A percentile compares a stretch with the other conserved stretches of the same genome.
Evolutionary conservation across 2,797 vertebrate species (phyloP).

Genomic region (Semotilus atromaculatus): DNA sequence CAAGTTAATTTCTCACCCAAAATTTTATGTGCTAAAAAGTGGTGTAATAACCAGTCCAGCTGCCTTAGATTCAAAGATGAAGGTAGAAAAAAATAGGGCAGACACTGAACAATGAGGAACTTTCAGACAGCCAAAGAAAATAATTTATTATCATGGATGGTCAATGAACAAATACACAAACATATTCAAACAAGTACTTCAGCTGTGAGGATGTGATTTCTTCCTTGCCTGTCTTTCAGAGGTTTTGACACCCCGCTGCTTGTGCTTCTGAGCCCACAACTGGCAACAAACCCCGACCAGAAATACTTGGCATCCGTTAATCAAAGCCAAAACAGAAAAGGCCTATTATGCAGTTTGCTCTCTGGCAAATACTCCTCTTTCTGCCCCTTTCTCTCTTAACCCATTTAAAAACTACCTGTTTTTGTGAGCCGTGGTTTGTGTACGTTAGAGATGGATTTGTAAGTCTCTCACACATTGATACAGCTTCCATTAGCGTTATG

Average conservation of each 20-base stretch:
- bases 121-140: background rate
- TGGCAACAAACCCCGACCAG: slow-evolving; percentile 66
- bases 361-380: slow-evolving; percentile 64
- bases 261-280: slow-evolving; percentile 66
- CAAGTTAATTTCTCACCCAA: background rate
- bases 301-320: slow-evolving; percentile 74
- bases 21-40: background rate
- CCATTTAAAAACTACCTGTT: slow-evolving; percentile 56
- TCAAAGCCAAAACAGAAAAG: slow-evolving; percentile 72
- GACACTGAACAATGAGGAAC: background rate
- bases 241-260: slow-evolving; percentile 54
- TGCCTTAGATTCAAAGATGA: background rate
- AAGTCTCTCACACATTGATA: slow-evolving; percentile 5
- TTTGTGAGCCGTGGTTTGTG: slow-evolving; percentile 52
- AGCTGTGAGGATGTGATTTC: slow-evolving; percentile 62
- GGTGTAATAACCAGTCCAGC: background rate
- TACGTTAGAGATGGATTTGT: slow-evolving; percentile 58
- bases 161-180: slow-evolving; percentile 29
- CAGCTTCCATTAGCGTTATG: slow-evolving; percentile 39
- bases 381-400: slow-evolving; percentile 54
- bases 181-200: slow-evolving; percentile 57
- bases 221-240: slow-evolving; percentile 59
- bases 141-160: background rate
- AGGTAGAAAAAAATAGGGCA: background rate
- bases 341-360: slow-evolving; percentile 73